A percentile compares a stretch with the other conserved stretches of the same genome.
These are phyloP conservation scores for Acomys russatus DNA, from an alignment of 2,797 vertebrate species.

Conservation along the genomic window DNA sequence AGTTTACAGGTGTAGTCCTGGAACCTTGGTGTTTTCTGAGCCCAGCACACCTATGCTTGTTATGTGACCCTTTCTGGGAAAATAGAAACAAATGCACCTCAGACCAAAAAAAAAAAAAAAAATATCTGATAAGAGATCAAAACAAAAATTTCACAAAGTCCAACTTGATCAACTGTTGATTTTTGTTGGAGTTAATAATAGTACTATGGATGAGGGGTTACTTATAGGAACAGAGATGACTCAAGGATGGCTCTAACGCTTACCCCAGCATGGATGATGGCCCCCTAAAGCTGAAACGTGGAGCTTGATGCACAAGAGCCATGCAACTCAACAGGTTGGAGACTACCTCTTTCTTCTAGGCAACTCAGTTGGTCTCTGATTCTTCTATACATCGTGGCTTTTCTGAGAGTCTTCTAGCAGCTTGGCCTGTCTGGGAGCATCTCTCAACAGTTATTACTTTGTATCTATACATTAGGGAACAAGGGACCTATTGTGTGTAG, in stretches of 20 bases:
- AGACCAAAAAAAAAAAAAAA: no score
- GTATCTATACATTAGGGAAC: not conserved
- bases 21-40: not conserved
- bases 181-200: not conserved
- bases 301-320: not conserved
- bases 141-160: not conserved
- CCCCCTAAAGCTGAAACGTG: not conserved
- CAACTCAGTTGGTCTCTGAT: not conserved
- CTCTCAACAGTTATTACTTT: not conserved
- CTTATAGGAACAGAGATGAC: not conserved
- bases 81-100: no score
- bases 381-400: not conserved
- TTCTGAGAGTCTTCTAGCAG: not conserved
- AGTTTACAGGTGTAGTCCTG: not conserved
- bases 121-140: not conserved
- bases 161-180: not conserved
- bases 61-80: not conserved
- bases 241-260: not conserved
- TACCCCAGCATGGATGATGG: not conserved
- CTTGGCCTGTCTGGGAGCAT: not conserved
- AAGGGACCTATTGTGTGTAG: not conserved
- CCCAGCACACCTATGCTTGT: not conserved
- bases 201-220: not conserved
- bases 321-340: not conserved
- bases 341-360: not conserved